These are phyloP conservation scores for Patiria pectinifera DNA, from an alignment of 53 echinoderm and acorn worm species.

Conservation along the genomic window DNA sequence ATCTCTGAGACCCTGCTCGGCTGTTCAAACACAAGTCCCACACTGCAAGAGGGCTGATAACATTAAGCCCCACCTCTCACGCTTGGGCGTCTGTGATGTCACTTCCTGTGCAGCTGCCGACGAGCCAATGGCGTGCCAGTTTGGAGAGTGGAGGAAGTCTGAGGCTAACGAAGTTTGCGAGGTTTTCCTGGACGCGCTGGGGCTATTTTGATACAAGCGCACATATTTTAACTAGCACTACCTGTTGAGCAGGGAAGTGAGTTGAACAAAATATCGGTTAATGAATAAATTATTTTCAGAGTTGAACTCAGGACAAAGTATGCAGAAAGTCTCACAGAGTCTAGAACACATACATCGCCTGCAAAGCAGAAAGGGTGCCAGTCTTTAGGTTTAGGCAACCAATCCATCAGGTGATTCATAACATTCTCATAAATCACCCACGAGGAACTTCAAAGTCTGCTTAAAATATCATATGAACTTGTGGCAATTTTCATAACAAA, in stretches of 20 bases:
- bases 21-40: neutral
- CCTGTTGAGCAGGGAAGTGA: neutral
- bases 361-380: too few relatives aligned
- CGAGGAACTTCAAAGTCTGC: too few relatives aligned
- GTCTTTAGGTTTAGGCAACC: neutral
- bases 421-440: neutral
- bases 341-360: too few relatives aligned
- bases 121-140: slow-evolving; percentile 35
- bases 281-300: too few relatives aligned
- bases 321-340: too few relatives aligned
- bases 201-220: neutral
- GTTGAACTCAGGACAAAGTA: too few relatives aligned
- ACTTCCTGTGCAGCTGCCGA: slow-evolving; percentile 32
- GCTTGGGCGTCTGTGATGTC: slow-evolving; percentile 3
- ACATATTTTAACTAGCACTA: slow-evolving; percentile 14
- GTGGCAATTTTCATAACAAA: too few relatives aligned
- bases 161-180: slow-evolving; percentile 43
- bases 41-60: slow-evolving; percentile 8
- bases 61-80: neutral
- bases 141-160: slow-evolving; percentile 33
- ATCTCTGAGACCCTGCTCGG: neutral
- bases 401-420: neutral
- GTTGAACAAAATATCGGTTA: neutral
- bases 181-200: slow-evolving; percentile 39
- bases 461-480: too few relatives aligned